Percentiles rank a stretch among this genome's conserved stretches.
phyloP scores from a whole-genome alignment of 2,113 vertebrate genomes.

The Caranx melampygus region DNA sequence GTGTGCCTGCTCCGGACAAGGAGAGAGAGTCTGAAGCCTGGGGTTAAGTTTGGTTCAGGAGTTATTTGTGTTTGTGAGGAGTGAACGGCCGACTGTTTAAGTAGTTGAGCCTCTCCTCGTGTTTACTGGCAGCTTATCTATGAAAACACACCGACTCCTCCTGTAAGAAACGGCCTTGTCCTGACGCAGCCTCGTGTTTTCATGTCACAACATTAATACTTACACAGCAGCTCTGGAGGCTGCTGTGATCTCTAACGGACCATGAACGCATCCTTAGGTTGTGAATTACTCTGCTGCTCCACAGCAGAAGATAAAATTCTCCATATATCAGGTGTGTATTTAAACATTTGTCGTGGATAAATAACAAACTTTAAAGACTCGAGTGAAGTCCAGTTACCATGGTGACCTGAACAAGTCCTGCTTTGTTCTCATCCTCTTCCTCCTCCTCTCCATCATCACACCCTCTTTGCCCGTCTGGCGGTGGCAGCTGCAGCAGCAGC shows the following conservation, averaged over 20 bases:
- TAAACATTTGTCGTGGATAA: not conserved
- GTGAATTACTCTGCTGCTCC: conserved; percentile 39
- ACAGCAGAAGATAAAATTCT: conserved; percentile 31
- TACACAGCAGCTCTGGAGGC: not conserved
- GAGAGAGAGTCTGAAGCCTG: not conserved
- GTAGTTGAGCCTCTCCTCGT: not conserved
- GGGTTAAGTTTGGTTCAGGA: not conserved
- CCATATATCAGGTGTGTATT: not conserved
- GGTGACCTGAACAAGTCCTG: conserved; percentile 50
- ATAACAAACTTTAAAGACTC: conserved; percentile 5
- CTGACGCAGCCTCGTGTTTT: not conserved
- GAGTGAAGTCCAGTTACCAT: not conserved
- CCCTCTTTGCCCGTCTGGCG: conserved; percentile 10
- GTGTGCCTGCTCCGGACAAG: not conserved
- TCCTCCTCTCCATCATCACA: conserved; percentile 5
- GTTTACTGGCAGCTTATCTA: not conserved
- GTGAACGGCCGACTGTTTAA: not conserved
- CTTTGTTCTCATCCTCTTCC: conserved; percentile 27
- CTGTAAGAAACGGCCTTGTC: not conserved
- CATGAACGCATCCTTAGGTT: not conserved
- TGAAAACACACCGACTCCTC: not conserved
- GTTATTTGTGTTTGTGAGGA: not conserved
- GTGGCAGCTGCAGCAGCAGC: conserved; percentile 37
- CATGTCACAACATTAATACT: not conserved
- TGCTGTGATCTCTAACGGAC: not conserved